Evolutionary conservation across 2,888 invertebrate species (phyloP).

Genomic region (Pecten maximus): DNA sequence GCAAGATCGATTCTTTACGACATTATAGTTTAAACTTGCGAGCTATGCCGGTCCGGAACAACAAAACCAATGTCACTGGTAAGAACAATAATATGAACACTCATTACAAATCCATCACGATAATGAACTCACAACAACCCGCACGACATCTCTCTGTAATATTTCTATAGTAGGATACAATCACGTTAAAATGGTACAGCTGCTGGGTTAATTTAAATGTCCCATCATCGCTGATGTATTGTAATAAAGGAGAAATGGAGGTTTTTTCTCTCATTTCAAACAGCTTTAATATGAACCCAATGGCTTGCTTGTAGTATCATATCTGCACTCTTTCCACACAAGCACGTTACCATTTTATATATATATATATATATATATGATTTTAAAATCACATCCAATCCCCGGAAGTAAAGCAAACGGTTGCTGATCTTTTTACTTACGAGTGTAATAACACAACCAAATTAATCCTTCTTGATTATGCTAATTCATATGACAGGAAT

Average conservation of each 20-base stretch:
- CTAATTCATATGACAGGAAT: no score
- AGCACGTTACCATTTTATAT: no score
- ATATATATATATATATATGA: no score
- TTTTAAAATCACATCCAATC: no score
- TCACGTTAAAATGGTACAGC: background rate
- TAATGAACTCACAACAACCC: background rate
- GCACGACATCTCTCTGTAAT: background rate
- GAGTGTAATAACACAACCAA: no score
- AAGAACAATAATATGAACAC: background rate
- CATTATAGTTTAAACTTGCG: background rate
- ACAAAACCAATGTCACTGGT: background rate
- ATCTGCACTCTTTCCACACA: no score
- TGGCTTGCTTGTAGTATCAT: no score
- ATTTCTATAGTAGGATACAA: background rate
- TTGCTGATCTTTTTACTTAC: no score
- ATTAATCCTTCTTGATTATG: no score
- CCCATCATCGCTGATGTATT: background rate
- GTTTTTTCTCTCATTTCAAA: background rate
- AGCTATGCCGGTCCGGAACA: background rate
- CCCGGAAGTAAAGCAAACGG: no score
- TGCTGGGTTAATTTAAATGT: background rate
- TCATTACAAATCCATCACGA: background rate
- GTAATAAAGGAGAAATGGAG: background rate
- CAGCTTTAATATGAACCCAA: no score
- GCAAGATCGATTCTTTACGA: background rate